Percentiles rank a stretch among this genome's conserved stretches.
Conservation (phyloP, 2,888 invertebrate species). For the Agrochola macilenta region DNA sequence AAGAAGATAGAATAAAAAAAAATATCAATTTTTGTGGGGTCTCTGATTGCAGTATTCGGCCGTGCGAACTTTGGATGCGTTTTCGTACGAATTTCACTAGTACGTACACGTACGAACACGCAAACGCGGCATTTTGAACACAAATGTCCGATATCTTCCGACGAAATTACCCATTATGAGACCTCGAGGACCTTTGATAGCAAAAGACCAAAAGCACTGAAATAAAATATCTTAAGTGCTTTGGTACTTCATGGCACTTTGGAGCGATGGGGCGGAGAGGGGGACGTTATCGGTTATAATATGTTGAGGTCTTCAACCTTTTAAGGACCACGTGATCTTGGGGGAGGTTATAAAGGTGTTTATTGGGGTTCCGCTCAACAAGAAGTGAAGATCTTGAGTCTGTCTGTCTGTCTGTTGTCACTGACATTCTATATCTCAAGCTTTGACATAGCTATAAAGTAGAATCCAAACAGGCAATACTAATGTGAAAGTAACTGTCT, state of each 20-base stretch:
- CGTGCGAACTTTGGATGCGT: too few relatives aligned
- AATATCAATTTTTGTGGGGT: too few relatives aligned
- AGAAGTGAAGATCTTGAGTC: not conserved
- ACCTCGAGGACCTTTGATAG: conserved; percentile 45
- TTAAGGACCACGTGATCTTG: not conserved
- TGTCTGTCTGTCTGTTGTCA: not conserved
- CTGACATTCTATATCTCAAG: not conserved
- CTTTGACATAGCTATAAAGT: too few relatives aligned
- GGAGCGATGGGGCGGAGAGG: not conserved
- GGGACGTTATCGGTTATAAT: not conserved
- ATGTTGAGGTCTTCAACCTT: conserved; percentile 6
- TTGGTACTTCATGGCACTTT: conserved; percentile 43
- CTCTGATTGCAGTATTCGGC: too few relatives aligned
- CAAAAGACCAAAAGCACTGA: conserved; percentile 49
- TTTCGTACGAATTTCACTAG: too few relatives aligned
- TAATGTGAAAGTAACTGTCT: not conserved
- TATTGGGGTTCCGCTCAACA: not conserved
- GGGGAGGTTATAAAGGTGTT: not conserved
- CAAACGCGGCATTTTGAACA: conserved; percentile 22
- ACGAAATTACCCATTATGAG: conserved; percentile 36
- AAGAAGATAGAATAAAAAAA: too few relatives aligned
- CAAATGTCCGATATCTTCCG: conserved; percentile 33
- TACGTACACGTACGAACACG: too few relatives aligned
- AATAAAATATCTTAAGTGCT: conserved; percentile 60
- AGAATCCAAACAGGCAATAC: not conserved